Evolutionary conservation across 2,797 vertebrate species (phyloP).

Genomic region (Malurus leucopterus): DNA sequence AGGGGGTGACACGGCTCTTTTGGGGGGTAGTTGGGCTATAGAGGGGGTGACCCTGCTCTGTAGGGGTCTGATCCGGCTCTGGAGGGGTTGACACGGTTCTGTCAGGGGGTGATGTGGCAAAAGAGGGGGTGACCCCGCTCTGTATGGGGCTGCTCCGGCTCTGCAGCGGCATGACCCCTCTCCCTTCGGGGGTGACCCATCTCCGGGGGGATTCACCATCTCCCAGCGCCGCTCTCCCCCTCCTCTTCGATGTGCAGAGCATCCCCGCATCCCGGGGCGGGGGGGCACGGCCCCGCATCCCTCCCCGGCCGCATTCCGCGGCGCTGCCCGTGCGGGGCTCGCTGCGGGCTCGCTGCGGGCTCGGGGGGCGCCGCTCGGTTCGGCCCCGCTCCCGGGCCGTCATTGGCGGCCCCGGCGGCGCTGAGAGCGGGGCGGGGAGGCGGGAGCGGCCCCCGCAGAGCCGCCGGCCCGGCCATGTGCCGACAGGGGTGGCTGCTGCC

Average conservation of each 20-base stretch:
- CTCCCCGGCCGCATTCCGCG: background rate
- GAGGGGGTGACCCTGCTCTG: background rate
- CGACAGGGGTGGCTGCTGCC: conserved; percentile 11
- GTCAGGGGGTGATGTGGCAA: accelerated
- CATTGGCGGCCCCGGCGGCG: conserved; percentile 23
- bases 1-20: background rate
- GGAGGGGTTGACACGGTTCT: background rate
- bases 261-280: background rate
- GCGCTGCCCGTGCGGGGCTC: background rate
- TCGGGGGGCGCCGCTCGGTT: background rate
- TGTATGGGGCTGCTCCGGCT: accelerated
- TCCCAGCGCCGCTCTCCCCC: background rate
- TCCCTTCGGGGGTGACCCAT: background rate
- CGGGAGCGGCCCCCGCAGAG: background rate
- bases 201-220: too few species aligned
- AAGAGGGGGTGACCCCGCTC: too few species aligned
- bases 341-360: background rate
- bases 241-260: accelerated
- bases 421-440: conserved; percentile 10
- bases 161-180: accelerated
- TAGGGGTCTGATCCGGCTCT: accelerated
- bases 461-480: conserved; percentile 10
- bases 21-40: accelerated
- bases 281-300: background rate
- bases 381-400: background rate